phyloP scores from a whole-genome alignment of 2,113 vertebrate genomes.

The Nothocercus julius region DNA sequence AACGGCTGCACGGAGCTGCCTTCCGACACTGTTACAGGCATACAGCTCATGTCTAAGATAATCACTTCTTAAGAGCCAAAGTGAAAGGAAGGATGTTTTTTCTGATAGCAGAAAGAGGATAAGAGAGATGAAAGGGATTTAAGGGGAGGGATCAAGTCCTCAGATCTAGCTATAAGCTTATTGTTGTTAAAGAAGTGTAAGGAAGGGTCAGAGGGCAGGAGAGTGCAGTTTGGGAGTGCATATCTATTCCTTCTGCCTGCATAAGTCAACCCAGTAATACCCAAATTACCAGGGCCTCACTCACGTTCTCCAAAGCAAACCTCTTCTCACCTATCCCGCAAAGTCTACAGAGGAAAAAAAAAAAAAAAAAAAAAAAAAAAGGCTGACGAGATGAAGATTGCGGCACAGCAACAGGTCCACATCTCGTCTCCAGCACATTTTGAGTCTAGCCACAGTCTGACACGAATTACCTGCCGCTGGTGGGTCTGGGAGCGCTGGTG shows the following conservation, averaged over 20 bases:
- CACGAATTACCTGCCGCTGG: neutral
- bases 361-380: too few species aligned
- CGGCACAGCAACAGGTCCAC: neutral
- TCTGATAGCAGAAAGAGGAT: neutral
- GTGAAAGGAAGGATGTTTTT: neutral
- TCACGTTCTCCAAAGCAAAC: neutral
- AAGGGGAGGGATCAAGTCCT: neutral
- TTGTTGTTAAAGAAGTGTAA: neutral
- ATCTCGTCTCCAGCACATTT: neutral
- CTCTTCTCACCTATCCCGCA: neutral
- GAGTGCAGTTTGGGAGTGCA: neutral
- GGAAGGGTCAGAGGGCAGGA: neutral
- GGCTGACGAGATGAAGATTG: neutral
- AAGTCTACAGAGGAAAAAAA: neutral
- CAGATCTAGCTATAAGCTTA: neutral
- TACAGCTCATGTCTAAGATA: neutral
- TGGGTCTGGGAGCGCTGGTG: neutral
- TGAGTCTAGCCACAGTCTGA: neutral
- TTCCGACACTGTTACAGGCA: neutral
- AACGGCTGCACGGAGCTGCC: neutral
- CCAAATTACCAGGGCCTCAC: neutral
- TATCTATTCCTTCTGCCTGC: neutral
- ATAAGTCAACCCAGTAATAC: neutral
- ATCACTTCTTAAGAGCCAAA: neutral
- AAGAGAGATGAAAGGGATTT: neutral